Base-by-base conservation (phyloP, 1,140 invertebrate species). In the Drosophila virilis region DNA sequence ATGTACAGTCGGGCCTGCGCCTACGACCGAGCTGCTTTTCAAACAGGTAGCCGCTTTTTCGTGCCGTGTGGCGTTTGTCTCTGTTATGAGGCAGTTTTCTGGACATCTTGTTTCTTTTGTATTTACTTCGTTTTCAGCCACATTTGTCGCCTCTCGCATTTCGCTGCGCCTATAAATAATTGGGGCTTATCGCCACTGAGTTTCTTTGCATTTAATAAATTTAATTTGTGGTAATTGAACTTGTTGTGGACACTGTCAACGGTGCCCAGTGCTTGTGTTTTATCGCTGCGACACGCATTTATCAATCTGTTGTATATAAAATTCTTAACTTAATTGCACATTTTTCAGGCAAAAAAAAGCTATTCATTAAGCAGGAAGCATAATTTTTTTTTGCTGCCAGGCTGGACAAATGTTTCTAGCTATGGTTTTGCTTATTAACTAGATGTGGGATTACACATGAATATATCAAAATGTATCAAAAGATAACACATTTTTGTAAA, bases 141-240 rank as follows among this genome's bases (percentile, higher is more conserved):
- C 33, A 32, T 66, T 66, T 66, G 37, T 58, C 33, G 55, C 32
- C 43, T 50, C 67, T 79, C 71, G 71, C 65, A 78, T 78, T 84
- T 78, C 74, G 74, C 81, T 86, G 80, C 73, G 70, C 74, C 77
- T 74, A 89, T 88, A 90, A 88, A 89, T 88, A 88, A 88, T 84
- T 90, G 64, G 60, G 60, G 55, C 78, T 90, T 90, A 88, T 88
- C 85, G 67, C 58, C 42, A 45, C 48, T 71, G 40, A 45, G 77
- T 60, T 55, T 22, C 59, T 81, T 77, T 54, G 54, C 80, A 74
- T 89, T 88, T 88, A 88, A 90, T 88, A 85, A 75, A 84, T 85
- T 78, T 84, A 90, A 90, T 88, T 88, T 90, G 84, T 88, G 84
- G 77, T 88, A 88, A 90, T 84, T 88, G 85, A 68, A 80, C 67